phyloP scores from a whole-genome alignment of 2,888 invertebrate genomes.

The Cistogaster globosa region DNA sequence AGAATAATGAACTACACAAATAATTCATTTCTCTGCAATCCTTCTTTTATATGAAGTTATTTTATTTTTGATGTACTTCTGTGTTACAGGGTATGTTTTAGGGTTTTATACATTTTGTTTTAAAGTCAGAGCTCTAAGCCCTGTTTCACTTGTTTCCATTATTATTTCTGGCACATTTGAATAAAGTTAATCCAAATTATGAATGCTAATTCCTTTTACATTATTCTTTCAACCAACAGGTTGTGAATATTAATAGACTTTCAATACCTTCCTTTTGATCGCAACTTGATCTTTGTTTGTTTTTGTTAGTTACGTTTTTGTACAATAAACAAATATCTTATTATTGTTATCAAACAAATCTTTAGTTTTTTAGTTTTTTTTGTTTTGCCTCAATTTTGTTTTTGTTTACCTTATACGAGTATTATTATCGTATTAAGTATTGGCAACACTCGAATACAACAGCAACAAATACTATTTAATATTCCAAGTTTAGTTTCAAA shows the following conservation, averaged over 20 bases:
- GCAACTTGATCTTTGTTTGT: background rate
- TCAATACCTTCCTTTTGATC: constrained; percentile 37
- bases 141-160: background rate
- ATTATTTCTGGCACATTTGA: constrained; percentile 17
- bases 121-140: background rate
- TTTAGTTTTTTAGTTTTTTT: background rate
- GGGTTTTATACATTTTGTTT: background rate
- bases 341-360: constrained; percentile 50
- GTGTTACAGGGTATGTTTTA: background rate
- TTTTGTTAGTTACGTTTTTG: constrained; percentile 4
- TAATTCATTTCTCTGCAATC: too few relatives aligned
- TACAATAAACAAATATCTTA: constrained; percentile 38
- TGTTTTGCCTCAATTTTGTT: background rate
- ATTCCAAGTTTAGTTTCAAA: constrained; percentile 64
- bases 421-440: constrained; percentile 25
- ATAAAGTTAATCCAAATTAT: constrained; percentile 55
- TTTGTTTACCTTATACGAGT: background rate
- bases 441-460: constrained; percentile 4
- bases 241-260: constrained; percentile 54
- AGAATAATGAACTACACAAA: too few relatives aligned
- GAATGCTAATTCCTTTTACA: constrained; percentile 56
- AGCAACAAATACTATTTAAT: constrained; percentile 52
- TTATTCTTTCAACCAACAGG: constrained; percentile 34
- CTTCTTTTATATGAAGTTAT: too few relatives aligned
- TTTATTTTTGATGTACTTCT: background rate